Percentiles rank a stretch among this genome's conserved stretches.
Evolutionary conservation across 2,888 invertebrate genomes (phyloP).

Genomic region (Perdita meconis): DNA sequence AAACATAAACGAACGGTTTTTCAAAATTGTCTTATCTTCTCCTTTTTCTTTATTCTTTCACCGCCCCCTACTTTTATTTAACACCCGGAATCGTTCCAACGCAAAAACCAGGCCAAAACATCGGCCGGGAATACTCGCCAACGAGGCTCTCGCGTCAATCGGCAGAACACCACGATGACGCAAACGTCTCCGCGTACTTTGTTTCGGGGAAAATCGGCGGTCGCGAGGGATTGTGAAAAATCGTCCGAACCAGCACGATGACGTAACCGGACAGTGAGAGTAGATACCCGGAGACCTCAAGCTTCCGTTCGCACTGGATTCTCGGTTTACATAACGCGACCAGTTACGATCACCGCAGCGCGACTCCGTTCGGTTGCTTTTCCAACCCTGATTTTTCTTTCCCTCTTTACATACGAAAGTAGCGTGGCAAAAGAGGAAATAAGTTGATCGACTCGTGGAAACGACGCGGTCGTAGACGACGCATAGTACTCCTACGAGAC

Average conservation of each 20-base stretch:
- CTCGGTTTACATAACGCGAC: conserved; percentile 63
- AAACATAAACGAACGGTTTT: too few species aligned
- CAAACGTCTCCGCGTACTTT: not conserved
- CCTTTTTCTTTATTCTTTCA: too few species aligned
- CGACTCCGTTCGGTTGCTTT: conserved; percentile 39
- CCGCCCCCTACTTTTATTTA: too few species aligned
- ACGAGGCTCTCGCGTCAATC: too few species aligned
- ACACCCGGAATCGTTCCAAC: too few species aligned
- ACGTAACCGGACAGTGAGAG: conserved; percentile 65
- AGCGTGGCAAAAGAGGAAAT: not conserved
- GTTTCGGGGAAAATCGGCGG: conserved; percentile 1
- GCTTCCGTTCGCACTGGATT: conserved; percentile 65
- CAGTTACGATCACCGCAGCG: conserved; percentile 40
- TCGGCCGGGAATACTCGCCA: conserved; percentile 12
- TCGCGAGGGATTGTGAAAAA: conserved; percentile 38
- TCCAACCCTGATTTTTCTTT: not conserved
- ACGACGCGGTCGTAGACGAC: too few species aligned
- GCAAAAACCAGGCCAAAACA: too few species aligned
- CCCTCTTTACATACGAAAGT: not conserved
- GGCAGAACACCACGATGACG: not conserved
- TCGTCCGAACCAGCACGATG: conserved; percentile 22
- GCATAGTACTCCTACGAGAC: too few species aligned
- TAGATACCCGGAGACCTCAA: conserved; percentile 65
- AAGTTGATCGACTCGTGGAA: too few species aligned
- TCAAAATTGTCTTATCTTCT: too few species aligned